Conservation (phyloP, 1,140 invertebrate species). For the Drosophila kepulauana region DNA sequence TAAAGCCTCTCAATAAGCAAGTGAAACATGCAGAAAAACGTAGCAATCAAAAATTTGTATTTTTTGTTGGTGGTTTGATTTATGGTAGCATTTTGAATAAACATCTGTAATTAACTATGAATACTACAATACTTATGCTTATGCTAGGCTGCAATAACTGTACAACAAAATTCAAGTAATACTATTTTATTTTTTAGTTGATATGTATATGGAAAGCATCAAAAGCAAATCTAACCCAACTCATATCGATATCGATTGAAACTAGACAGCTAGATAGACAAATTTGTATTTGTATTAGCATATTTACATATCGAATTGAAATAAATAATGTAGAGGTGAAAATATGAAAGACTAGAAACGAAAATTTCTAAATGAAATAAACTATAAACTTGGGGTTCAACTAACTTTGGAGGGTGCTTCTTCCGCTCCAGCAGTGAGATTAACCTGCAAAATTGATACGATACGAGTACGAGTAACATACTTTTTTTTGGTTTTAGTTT, state of each 20-base stretch:
- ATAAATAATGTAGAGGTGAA: background rate
- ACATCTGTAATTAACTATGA: conserved; percentile 20
- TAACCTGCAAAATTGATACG: conserved; percentile 81
- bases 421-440: conserved; percentile 84
- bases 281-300: background rate
- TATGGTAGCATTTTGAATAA: background rate
- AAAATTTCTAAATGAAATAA: conserved; percentile 6
- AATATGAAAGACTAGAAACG: background rate
- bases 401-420: conserved; percentile 84
- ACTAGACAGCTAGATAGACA: background rate
- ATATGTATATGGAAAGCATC: conserved; percentile 8
- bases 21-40: conserved; percentile 36
- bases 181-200: background rate
- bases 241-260: background rate
- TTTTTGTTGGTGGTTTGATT: background rate
- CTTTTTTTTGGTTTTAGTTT: background rate
- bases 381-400: conserved; percentile 27
- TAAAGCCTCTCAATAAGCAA: conserved; percentile 25
- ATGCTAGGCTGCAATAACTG: conserved; percentile 8
- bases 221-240: conserved; percentile 21
- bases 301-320: background rate
- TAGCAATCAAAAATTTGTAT: background rate
- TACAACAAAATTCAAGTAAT: conserved; percentile 11
- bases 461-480: conserved; percentile 33
- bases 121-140: conserved; percentile 7